These are phyloP conservation scores for Odontomachus brunneus DNA, from an alignment of 1,140 invertebrate genomes.

Conservation along the genomic window DNA sequence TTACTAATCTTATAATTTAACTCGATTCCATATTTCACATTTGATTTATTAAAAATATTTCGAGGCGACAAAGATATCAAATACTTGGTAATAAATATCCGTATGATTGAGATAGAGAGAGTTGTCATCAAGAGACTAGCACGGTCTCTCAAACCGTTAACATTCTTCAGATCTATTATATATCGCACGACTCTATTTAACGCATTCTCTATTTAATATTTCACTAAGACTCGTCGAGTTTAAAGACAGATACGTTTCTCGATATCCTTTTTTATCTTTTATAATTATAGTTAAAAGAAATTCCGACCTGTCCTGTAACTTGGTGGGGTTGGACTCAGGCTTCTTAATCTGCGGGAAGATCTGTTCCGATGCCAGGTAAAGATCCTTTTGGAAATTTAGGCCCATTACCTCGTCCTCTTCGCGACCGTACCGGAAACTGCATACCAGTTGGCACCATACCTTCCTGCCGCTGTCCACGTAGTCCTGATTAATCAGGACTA, in stretches of 20 bases:
- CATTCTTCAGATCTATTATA: too few species aligned
- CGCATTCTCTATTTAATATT: too few species aligned
- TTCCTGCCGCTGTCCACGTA: conserved; percentile 93
- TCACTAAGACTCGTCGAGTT: too few species aligned
- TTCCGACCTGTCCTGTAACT: conserved; percentile 89
- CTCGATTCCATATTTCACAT: too few species aligned
- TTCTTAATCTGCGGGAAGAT: conserved; percentile 92
- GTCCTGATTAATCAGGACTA: conserved; percentile 95
- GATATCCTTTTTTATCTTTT: neutral
- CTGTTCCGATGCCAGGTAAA: conserved; percentile 94
- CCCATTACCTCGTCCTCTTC: conserved; percentile 99
- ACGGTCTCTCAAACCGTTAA: too few species aligned
- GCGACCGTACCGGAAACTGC: conserved; percentile 98
- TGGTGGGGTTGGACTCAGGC: conserved; percentile 86
- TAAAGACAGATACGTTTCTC: neutral
- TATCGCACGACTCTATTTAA: too few species aligned
- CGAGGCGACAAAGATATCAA: too few species aligned
- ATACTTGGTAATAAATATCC: too few species aligned
- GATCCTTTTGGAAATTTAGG: conserved; percentile 98
- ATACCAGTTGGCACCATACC: conserved; percentile 97
- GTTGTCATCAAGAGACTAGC: too few species aligned
- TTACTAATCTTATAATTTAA: too few species aligned
- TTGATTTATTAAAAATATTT: too few species aligned
- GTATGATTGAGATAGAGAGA: too few species aligned
- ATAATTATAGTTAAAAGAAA: neutral